Percentiles rank a stretch among this genome's conserved stretches.
Evolutionary conservation across 2,113 vertebrate species (phyloP).

Genomic region (Peromyscus californicus): DNA sequence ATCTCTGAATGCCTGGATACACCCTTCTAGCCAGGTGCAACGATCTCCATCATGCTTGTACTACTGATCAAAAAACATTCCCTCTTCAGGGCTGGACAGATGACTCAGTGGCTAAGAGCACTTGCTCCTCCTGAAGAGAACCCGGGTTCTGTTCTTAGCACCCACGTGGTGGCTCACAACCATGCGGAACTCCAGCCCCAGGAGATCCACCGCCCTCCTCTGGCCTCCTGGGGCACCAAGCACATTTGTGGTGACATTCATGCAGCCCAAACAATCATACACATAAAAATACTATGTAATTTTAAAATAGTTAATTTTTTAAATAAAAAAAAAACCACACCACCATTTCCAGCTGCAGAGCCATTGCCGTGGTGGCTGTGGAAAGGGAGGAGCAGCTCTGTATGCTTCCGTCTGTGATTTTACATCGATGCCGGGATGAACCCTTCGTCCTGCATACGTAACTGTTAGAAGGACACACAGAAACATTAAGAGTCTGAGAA

Average conservation of each 20-base stretch:
- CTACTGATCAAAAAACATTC: not conserved
- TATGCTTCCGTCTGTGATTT: not conserved
- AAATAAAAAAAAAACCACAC: not conserved
- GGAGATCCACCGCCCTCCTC: not conserved
- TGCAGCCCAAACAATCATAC: not conserved
- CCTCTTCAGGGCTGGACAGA: not conserved
- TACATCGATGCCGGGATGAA: not conserved
- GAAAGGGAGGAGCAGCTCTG: not conserved
- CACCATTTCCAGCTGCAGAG: not conserved
- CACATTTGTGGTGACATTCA: no score
- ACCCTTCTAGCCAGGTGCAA: not conserved
- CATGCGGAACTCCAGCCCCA: not conserved
- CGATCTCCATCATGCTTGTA: not conserved
- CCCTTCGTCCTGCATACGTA: not conserved
- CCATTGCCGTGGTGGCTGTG: not conserved
- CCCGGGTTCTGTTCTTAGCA: not conserved
- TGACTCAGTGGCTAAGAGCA: not conserved
- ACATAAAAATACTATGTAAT: not conserved
- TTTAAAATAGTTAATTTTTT: not conserved
- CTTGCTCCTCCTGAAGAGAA: not conserved
- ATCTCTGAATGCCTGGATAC: not conserved
- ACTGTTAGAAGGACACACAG: not conserved
- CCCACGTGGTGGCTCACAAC: not conserved
- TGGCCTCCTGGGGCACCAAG: not conserved
- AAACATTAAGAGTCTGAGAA: not conserved